These are phyloP conservation scores for Punctoribates punctum DNA, from an alignment of 2,888 invertebrate genomes.

Conservation along the genomic window DNA sequence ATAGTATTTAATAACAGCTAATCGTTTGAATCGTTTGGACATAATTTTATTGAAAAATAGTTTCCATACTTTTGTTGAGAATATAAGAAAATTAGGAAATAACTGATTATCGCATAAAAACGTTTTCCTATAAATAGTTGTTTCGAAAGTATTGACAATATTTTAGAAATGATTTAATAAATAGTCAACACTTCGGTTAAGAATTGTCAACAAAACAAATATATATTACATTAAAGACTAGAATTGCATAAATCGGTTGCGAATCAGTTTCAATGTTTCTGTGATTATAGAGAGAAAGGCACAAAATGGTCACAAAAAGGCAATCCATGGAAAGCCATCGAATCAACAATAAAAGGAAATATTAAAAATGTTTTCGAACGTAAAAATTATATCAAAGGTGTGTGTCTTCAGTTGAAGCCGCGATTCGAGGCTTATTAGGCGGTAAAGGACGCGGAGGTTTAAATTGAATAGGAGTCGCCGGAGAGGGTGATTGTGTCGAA, in stretches of 20 bases:
- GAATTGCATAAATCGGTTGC: slow-evolving; percentile 2
- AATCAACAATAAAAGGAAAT: too few species aligned
- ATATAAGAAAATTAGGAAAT: too few species aligned
- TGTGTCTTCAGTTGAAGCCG: slow-evolving; percentile 7
- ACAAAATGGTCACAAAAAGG: background rate
- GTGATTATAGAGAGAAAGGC: background rate
- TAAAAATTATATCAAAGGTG: background rate
- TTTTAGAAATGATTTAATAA: background rate
- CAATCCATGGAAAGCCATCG: background rate
- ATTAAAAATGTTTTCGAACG: background rate
- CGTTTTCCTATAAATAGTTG: background rate
- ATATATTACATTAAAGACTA: background rate
- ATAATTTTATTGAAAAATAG: too few species aligned
- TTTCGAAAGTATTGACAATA: background rate
- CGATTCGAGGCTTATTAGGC: slow-evolving; percentile 28
- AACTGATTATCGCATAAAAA: background rate
- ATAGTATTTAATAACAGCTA: background rate
- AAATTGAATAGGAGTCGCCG: background rate
- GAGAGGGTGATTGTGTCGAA: background rate
- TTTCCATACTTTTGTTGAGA: background rate
- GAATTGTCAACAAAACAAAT: background rate
- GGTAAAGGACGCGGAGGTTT: slow-evolving; percentile 17
- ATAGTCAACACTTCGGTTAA: background rate
- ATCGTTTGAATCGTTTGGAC: background rate
- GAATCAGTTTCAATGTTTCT: background rate